Percentiles rank a stretch among this genome's conserved stretches.
Conservation (phyloP, 1,140 invertebrate genomes). For the Zophobas atratus region DNA sequence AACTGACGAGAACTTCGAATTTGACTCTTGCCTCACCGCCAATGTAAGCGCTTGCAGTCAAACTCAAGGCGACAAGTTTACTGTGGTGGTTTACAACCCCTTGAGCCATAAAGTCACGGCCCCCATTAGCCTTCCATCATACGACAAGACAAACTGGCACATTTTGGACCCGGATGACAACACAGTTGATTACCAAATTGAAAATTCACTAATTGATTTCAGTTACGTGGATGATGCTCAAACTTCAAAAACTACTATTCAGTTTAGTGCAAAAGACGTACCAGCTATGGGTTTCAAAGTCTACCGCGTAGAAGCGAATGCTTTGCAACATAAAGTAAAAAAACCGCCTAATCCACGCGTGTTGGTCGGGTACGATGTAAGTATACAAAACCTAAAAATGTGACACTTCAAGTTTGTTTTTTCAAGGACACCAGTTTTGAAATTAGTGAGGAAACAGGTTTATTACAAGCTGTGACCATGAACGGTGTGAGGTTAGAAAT, state of each 20-base stretch:
- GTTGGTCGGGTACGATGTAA: neutral
- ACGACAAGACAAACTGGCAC: constrained; percentile 30
- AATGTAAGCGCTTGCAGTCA: constrained; percentile 76
- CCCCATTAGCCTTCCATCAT: too few species aligned
- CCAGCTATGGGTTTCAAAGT: constrained; percentile 77
- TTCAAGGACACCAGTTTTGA: constrained; percentile 22
- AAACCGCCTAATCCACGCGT: constrained; percentile 62
- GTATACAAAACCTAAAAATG: neutral
- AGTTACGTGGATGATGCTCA: constrained; percentile 8
- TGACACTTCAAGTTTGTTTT: neutral
- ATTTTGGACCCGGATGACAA: constrained; percentile 67
- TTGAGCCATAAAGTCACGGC: constrained; percentile 69
- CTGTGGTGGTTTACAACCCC: constrained; percentile 85
- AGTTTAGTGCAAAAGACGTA: constrained; percentile 65
- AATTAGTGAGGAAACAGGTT: constrained; percentile 71
- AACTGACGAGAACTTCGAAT: constrained; percentile 8
- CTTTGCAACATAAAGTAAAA: neutral
- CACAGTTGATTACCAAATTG: constrained; percentile 5
- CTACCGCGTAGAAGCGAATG: constrained; percentile 69
- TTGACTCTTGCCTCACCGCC: constrained; percentile 60
- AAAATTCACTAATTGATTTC: constrained; percentile 5
- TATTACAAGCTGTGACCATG: constrained; percentile 72
- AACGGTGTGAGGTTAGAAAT: constrained; percentile 70
- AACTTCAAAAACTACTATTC: neutral
- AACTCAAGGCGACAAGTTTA: constrained; percentile 76